Base-by-base conservation (phyloP, 2,888 invertebrate genomes). In the Parnassius orleans region DNA sequence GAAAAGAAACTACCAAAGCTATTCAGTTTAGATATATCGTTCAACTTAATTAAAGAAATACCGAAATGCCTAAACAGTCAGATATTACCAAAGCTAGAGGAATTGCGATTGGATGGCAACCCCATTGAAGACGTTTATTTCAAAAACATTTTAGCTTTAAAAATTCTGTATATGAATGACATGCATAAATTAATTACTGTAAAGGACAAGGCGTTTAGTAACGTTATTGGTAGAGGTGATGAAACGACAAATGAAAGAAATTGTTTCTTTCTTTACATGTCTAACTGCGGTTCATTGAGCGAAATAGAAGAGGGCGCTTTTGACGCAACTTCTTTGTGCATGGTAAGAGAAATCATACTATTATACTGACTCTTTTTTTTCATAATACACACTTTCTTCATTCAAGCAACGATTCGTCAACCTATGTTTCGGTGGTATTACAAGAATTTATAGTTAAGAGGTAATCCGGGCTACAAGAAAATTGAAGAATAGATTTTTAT, bases 51-150 rank as follows among this genome's bases (percentile, higher is more conserved):
- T 19, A 66, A 75, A 1, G 82, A 80, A 60, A 79, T 94, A 65
- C 93, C 93, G 3, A 80, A 84, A 68, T 77, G 81, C 33, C 72
- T 93, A 41, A 90, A 76, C 67, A 73, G 77, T 0, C 79, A 85
- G 58, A 81, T 85, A 57, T 84, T 93, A 46, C 93, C 93, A 1
- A 80, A 80, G 68, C 79, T 94, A 64, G 85, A 87, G 57, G 87
- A 86, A 53, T 78, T 94, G 9, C 75, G 85, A n/a, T 75, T 93
- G 53, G 93, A 92, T 72, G 90, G 89, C 64, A 94, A 94, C 79
- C 90, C 90, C 2, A 78, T 94, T 12, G 77, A 81, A 55, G 75
- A 72, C 44, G 81, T 93, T 67, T 87, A 86, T 66, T 93, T 93
- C 69, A 78, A 81, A 65, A 87, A 89, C 44, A 85, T 91, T 43